Evolutionary conservation across 2,113 vertebrate species (phyloP), one percentile per base, ranked within the genome.

Genomic region (Gymnorhina tibicen): DNA sequence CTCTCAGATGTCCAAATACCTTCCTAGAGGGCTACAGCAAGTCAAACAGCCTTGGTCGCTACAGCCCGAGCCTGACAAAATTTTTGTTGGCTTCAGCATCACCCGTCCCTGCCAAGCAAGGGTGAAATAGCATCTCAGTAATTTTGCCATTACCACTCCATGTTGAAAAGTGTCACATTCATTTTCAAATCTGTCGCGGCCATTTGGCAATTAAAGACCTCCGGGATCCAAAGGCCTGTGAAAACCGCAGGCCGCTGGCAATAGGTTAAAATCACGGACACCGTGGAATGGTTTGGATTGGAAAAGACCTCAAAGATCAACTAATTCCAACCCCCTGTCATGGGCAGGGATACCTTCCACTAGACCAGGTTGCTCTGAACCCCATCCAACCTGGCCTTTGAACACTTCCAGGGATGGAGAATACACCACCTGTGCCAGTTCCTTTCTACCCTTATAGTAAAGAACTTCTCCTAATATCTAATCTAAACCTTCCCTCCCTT

Each of bases 1-100:
- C 90, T 81, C 79, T 92, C 88, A 47, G 56, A 92, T 92, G n/a
- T 70, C 85, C 70, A 72, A 92, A 88, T 84, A 49, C 37, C 85
- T 93, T 95, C 87, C 85, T 94, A 49, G 68, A 84, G 83, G 64
- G 52, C 64, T 41, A 35, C 0, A 92, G 47, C 1, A 5, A 84
- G 64, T 21, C 63, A 86, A 85, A 59, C 22, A 77, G 76, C 30
- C 39, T 32, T 24, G 32, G 60, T 70, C 1, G 0, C 44, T 73
- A 32, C 47, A 83, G 64, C 59, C 24, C 52, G 46, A 88, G 52
- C 39, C 73, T 84, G 83, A 93, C 47, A 84, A 90, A 67, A 88
- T 88, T 92, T 93, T 80, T 26, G 4, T 81, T 96, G 93, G 85
- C 86, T 93, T 74, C 85, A 89, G 59, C 64, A 21, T 4, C 37